Evolutionary conservation across 2,888 invertebrate genomes (phyloP).

Genomic region (Germaria angustata): DNA sequence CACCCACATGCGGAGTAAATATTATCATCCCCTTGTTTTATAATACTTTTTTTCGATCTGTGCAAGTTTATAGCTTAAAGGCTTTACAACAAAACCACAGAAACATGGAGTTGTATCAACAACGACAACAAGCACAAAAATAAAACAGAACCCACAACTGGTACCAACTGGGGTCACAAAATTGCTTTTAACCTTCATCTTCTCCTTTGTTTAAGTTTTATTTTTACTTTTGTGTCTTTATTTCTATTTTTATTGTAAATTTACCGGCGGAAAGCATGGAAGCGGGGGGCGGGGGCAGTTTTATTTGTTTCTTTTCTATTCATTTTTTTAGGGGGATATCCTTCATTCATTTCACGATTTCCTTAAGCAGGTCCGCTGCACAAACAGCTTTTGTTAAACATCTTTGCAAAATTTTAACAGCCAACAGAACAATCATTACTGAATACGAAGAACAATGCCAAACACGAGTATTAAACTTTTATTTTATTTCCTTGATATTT

Average conservation of each 20-base stretch:
- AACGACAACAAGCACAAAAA: background rate
- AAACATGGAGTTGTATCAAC: slow-evolving; percentile 35
- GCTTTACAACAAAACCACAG: slow-evolving; percentile 48
- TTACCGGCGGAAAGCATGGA: background rate
- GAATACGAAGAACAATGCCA: background rate
- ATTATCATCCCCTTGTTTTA: slow-evolving; percentile 47
- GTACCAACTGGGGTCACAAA: slow-evolving; percentile 62
- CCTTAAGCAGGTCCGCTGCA: slow-evolving; percentile 6
- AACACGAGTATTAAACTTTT: background rate
- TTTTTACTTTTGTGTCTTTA: slow-evolving; percentile 20
- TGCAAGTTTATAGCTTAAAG: slow-evolving; percentile 22
- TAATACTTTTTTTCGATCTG: too few relatives aligned
- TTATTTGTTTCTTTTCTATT: slow-evolving; percentile 9
- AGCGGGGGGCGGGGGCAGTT: background rate
- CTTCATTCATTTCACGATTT: slow-evolving; percentile 43
- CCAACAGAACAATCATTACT: slow-evolving; percentile 33
- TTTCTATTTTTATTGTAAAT: slow-evolving; percentile 4
- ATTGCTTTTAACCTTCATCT: slow-evolving; percentile 50
- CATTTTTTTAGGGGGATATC: slow-evolving; percentile 32
- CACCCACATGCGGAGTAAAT: slow-evolving; percentile 46
- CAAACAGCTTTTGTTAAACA: slow-evolving; percentile 15
- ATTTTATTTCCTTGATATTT: slow-evolving; percentile 23
- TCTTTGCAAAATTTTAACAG: slow-evolving; percentile 3
- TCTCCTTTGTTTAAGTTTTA: slow-evolving; percentile 27
- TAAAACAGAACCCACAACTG: slow-evolving; percentile 51